These are phyloP conservation scores for Strix occidentalis DNA, from an alignment of 2,797 vertebrate genomes.

Conservation along the genomic window DNA sequence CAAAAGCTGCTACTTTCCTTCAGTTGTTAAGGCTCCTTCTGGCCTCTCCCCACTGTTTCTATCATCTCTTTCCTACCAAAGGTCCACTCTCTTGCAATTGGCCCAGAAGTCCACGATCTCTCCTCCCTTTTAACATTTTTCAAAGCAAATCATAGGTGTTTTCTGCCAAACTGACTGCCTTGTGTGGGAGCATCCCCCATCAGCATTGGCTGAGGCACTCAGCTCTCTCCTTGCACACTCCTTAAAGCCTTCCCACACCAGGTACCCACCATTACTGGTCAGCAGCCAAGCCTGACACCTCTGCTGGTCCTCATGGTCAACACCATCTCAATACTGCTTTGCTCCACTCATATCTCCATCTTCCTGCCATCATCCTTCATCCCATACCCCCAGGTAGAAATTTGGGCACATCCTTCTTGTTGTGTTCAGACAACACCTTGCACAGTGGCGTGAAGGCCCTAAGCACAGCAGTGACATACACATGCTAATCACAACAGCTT, in stretches of 20 bases:
- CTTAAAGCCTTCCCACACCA: neutral
- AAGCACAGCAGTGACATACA: neutral
- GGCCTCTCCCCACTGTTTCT: neutral
- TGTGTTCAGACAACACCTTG: neutral
- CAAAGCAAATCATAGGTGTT: neutral
- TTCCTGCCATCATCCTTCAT: neutral
- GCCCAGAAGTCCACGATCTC: neutral
- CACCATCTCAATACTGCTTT: neutral
- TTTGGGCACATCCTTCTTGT: neutral
- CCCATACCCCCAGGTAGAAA: fast-evolving
- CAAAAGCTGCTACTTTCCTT: neutral
- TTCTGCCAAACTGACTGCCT: neutral
- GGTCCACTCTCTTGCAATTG: neutral
- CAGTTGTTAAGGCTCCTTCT: neutral
- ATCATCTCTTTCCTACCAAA: neutral
- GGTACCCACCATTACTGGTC: neutral
- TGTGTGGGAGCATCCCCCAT: neutral
- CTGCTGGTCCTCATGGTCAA: neutral
- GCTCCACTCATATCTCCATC: neutral
- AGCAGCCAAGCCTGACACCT: neutral
- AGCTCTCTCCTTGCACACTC: neutral
- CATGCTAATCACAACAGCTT: neutral
- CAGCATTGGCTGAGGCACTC: neutral
- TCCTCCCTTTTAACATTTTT: neutral
- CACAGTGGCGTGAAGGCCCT: neutral